Percentiles rank a stretch among this genome's conserved stretches.
Conservation (phyloP, 2,113 vertebrate genomes). For the Stomatorhinus ivindoensis region DNA sequence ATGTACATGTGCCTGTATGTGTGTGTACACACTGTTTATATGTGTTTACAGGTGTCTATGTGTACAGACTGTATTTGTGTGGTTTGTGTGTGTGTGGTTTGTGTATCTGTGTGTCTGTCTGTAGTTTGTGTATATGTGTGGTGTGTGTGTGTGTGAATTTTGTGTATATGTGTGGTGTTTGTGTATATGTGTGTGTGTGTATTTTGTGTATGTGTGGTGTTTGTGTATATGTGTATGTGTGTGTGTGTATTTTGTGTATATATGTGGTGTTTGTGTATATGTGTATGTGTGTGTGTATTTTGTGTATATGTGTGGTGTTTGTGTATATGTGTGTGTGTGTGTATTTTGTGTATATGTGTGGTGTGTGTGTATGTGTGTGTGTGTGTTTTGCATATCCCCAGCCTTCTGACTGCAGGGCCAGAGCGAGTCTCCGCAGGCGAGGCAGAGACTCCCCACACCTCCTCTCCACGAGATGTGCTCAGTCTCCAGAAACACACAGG, state of each 20-base stretch:
- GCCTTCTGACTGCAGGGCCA: not conserved
- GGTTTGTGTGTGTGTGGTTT: not conserved
- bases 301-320: too few species aligned
- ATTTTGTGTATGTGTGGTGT: too few species aligned
- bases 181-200: too few species aligned
- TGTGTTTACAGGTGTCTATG: too few species aligned
- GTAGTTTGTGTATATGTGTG: too few species aligned
- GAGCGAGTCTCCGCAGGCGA: not conserved
- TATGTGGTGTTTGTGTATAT: too few species aligned
- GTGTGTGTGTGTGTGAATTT: too few species aligned
- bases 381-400: not conserved
- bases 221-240: too few species aligned
- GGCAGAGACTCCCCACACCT: not conserved
- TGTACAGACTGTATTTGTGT: too few species aligned
- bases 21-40: not conserved
- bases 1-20: not conserved
- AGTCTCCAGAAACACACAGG: conserved; percentile 9
- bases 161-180: too few species aligned
- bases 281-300: too few species aligned
- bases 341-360: not conserved
- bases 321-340: not conserved
- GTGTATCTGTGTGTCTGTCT: not conserved
- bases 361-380: not conserved
- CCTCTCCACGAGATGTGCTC: not conserved
- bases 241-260: too few species aligned